A percentile compares a stretch with the other conserved stretches of the same genome.
Conservation (phyloP, 2,888 invertebrate genomes). For the Cyclophora punctaria region DNA sequence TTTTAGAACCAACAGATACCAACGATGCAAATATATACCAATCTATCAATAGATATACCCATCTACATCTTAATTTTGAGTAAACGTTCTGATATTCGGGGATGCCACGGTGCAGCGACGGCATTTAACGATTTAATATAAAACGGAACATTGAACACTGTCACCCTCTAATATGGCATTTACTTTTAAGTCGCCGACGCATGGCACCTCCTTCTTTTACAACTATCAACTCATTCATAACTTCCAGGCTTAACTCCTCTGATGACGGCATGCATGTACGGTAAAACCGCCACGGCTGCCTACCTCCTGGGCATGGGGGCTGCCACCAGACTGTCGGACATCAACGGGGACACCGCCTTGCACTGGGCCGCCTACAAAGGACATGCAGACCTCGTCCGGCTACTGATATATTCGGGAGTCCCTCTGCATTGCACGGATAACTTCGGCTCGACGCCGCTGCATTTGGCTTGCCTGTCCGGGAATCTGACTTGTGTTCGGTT, state of each 20-base stretch:
- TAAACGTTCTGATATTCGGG: no score
- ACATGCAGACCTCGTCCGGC: slow-evolving; percentile 88
- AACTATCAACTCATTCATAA: background rate
- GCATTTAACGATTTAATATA: no score
- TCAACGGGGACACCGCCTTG: slow-evolving; percentile 93
- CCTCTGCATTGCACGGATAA: slow-evolving; percentile 92
- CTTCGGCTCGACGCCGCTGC: slow-evolving; percentile 93
- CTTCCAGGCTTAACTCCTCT: slow-evolving; percentile 83
- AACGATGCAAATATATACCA: no score
- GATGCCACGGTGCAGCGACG: no score
- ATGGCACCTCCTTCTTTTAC: background rate
- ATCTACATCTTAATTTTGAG: no score
- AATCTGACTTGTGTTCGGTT: slow-evolving; percentile 90
- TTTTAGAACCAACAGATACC: no score
- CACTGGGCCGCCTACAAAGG: slow-evolving; percentile 98
- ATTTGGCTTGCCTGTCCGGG: slow-evolving; percentile 91
- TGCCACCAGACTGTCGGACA: slow-evolving; percentile 88
- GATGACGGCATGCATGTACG: slow-evolving; percentile 95
- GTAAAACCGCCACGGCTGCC: slow-evolving; percentile 91
- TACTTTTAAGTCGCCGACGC: no score
- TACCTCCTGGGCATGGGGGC: slow-evolving; percentile 94
- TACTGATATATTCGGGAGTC: slow-evolving; percentile 93
- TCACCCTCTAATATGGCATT: no score
- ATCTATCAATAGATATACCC: no score
- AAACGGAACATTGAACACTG: no score